phyloP scores from a whole-genome alignment of 2,113 vertebrate species.

The Puffinus mauretanicus region DNA sequence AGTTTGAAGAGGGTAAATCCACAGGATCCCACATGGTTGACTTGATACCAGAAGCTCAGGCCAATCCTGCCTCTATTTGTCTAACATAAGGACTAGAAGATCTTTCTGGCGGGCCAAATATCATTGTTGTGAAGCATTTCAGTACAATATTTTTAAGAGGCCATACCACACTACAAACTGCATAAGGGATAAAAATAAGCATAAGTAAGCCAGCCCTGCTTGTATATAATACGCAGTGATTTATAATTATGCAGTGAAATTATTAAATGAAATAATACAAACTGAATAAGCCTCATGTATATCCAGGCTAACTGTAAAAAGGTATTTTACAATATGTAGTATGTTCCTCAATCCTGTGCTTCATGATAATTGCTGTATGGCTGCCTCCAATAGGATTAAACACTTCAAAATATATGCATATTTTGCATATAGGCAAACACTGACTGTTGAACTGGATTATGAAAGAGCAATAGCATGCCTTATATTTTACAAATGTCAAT shows the following conservation, averaged over 20 bases:
- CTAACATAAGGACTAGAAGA: not conserved
- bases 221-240: not conserved
- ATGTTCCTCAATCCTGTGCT: not conserved
- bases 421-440: not conserved
- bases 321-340: not conserved
- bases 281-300: not conserved
- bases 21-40: not conserved
- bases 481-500: not conserved
- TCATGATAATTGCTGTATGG: not conserved
- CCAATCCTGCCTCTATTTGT: not conserved
- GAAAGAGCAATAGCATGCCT: not conserved
- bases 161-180: not conserved
- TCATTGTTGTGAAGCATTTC: not conserved
- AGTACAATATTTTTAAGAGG: not conserved
- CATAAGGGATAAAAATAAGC: not conserved
- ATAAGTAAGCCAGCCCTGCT: conserved; percentile 27
- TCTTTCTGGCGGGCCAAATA: not conserved
- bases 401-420: not conserved
- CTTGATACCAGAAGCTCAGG: not conserved
- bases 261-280: conserved; percentile 6
- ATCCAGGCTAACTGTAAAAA: not conserved
- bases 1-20: not conserved
- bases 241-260: conserved; percentile 20
- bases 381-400: not conserved
- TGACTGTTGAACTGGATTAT: not conserved